phyloP scores from a whole-genome alignment of 2,113 vertebrate genomes.

The Brachypteracias leptosomus region DNA sequence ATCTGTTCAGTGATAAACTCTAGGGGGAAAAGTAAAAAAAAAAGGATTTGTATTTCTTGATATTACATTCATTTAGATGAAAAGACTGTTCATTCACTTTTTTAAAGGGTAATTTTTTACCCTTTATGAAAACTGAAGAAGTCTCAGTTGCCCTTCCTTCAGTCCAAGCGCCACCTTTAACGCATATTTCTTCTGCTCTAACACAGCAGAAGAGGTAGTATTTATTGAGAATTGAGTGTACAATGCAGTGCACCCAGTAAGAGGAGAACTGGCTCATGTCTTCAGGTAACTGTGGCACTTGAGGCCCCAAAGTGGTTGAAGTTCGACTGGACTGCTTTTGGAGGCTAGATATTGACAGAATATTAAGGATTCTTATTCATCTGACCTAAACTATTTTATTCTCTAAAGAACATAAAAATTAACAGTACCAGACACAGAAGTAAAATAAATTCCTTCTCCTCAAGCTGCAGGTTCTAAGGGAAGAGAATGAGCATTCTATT shows the following conservation, averaged over 20 bases:
- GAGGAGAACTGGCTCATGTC: background rate
- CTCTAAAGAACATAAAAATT: background rate
- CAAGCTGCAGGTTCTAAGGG: background rate
- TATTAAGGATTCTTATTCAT: background rate
- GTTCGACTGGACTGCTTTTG: background rate
- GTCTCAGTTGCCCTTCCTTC: background rate
- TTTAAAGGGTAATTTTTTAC: background rate
- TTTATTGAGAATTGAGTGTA: rapidly evolving
- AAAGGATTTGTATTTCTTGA: background rate
- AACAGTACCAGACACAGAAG: background rate
- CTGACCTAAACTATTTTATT: background rate
- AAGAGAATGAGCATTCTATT: background rate
- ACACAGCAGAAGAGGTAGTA: background rate
- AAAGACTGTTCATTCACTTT: background rate
- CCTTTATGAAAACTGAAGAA: background rate
- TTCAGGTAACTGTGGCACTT: background rate
- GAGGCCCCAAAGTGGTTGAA: background rate
- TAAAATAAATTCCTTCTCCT: background rate
- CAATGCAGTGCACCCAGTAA: background rate
- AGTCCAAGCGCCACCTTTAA: background rate
- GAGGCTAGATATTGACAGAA: background rate
- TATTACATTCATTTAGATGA: background rate
- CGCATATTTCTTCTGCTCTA: background rate
- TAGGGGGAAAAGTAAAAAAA: rapidly evolving
- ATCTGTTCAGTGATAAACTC: background rate